Evolutionary conservation across 1,140 invertebrate species (phyloP).

Genomic region (Ooceraea biroi): DNA sequence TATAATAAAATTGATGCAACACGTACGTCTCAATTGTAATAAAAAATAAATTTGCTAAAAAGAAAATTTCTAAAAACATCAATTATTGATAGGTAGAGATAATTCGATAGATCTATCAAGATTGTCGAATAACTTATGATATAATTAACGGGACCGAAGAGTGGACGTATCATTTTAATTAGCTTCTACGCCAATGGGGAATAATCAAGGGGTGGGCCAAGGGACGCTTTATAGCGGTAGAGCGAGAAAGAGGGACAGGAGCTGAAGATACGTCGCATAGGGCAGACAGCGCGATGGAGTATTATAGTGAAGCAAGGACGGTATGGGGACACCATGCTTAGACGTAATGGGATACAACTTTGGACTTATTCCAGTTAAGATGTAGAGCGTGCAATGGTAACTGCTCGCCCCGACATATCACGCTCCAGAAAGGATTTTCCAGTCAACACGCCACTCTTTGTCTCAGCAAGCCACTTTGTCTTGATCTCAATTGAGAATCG

Average conservation of each 20-base stretch:
- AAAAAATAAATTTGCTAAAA: neutral
- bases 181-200: conserved; percentile 76
- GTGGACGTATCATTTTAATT: conserved; percentile 71
- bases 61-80: neutral
- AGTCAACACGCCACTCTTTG: neutral
- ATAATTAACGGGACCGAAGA: neutral
- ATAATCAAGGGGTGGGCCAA: conserved; percentile 80
- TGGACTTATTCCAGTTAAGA: conserved; percentile 82
- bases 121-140: neutral
- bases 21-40: neutral
- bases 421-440: conserved; percentile 24
- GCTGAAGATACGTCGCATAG: conserved; percentile 70
- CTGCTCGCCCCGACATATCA: conserved; percentile 65
- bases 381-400: conserved; percentile 78
- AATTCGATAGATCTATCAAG: neutral
- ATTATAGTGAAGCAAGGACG: conserved; percentile 80
- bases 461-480: no score
- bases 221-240: conserved; percentile 73
- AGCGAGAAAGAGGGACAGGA: conserved; percentile 65
- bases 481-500: neutral
- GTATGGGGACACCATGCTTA: conserved; percentile 80
- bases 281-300: conserved; percentile 68
- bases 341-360: conserved; percentile 82
- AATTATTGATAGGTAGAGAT: conserved; percentile 19
- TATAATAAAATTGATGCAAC: neutral